These are phyloP conservation scores for Buteo buteo DNA, from an alignment of 2,113 vertebrate genomes.

Conservation along the genomic window DNA sequence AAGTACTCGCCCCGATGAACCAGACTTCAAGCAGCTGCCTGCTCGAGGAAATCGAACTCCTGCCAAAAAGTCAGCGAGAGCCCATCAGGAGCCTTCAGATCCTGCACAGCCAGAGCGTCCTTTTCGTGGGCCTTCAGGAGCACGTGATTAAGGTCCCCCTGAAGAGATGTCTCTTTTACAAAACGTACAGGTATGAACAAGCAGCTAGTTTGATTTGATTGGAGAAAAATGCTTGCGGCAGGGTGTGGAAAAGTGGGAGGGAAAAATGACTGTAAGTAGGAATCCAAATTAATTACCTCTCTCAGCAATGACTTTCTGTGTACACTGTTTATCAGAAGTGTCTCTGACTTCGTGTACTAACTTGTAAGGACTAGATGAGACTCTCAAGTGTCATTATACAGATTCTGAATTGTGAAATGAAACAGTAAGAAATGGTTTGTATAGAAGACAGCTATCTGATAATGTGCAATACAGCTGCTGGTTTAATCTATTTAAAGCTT, in stretches of 20 bases:
- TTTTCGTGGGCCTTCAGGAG: slow-evolving; percentile 89
- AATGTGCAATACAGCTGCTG: neutral
- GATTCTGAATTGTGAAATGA: neutral
- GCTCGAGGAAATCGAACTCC: slow-evolving; percentile 92
- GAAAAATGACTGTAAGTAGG: neutral
- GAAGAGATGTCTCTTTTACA: slow-evolving; percentile 91
- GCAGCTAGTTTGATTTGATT: neutral
- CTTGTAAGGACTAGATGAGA: neutral
- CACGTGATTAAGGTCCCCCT: slow-evolving; percentile 93
- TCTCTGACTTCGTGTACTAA: neutral
- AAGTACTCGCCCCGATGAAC: slow-evolving; percentile 90
- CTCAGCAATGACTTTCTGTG: neutral
- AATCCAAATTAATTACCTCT: neutral
- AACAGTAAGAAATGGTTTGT: neutral
- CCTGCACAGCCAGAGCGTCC: slow-evolving; percentile 90
- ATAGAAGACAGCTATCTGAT: neutral
- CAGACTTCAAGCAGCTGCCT: slow-evolving; percentile 86
- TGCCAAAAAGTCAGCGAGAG: slow-evolving; percentile 80
- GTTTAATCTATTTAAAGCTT: neutral
- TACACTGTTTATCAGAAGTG: neutral
- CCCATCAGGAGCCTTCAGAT: slow-evolving; percentile 90
- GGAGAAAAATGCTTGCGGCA: neutral
- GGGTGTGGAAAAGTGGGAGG: neutral
- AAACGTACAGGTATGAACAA: slow-evolving; percentile 81
- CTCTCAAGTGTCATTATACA: neutral